Base-by-base conservation (phyloP, 2,888 invertebrate species). In the Odontomyia ornata region DNA sequence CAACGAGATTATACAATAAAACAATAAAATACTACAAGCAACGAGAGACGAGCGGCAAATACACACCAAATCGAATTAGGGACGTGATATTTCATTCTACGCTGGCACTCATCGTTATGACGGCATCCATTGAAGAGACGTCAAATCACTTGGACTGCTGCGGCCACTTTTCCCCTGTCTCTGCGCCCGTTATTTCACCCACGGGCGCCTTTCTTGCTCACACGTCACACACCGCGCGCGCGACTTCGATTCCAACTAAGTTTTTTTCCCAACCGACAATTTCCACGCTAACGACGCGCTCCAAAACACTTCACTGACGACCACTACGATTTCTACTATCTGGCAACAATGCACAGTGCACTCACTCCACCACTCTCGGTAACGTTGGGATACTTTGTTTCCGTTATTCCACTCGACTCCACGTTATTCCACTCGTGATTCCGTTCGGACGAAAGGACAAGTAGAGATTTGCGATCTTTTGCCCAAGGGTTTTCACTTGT, bases 61-160 rank as follows among this genome's bases (percentile, higher is more conserved):
- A 79, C 79, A 60, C 60, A 79, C 79, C 79, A 79, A 79, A 77
- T 71, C 67, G 77, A 72, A 30, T 76, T 57, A 76, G 79, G 76
- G 65, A 77, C 76, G 76, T 75, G 47, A 77, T 76, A 77, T 79
- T 79, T 79, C 79, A 79, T 79, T 79, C 79, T 79, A 79, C 76
- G 76, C 76, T 77, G 64, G 52, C 76, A 77, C 69, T 77, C 76
- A 77, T 76, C 77, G 76, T 79, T 65, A 67, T 71, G 75, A 73
- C 73, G 76, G 52, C 57, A 72, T 65, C 76, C 77, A 77, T 77
- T 69, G 25, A 72, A 52, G 56, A 56, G 30, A 73, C 73, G 73
- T 72, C 60, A 73, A 72, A 73, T 57, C 36, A 36, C 23, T 73
- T 23, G 23, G 23, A 3, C 57, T 25, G 23, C 57, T 3, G 21